phyloP scores from a whole-genome alignment of 2,888 invertebrate genomes.

The Acleris literana region DNA sequence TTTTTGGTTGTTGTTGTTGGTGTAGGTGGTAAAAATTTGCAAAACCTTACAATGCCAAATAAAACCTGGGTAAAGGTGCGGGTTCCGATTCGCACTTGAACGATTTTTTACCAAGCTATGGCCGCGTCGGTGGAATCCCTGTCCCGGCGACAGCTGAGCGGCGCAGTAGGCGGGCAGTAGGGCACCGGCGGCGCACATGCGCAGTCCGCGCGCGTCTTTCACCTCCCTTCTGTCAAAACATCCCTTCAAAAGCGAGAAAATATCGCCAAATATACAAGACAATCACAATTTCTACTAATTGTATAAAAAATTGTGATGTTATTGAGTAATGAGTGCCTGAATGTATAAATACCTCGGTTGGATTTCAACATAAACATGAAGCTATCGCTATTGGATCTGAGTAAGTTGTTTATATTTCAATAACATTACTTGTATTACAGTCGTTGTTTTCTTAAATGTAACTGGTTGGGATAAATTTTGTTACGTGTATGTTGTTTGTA shows the following conservation, averaged over 20 bases:
- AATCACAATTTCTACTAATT: background rate
- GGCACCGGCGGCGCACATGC: slow-evolving; percentile 15
- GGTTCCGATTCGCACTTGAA: background rate
- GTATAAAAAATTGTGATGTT: background rate
- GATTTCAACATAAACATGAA: slow-evolving; percentile 19
- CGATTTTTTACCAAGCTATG: background rate
- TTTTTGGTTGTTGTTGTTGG: too few species aligned
- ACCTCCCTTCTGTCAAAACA: slow-evolving; percentile 16
- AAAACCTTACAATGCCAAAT: too few species aligned
- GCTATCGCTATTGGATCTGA: slow-evolving; percentile 21
- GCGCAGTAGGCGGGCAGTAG: background rate
- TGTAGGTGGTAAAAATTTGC: too few species aligned
- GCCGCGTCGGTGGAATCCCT: background rate
- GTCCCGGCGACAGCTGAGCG: slow-evolving; percentile 6
- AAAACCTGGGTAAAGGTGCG: too few species aligned
- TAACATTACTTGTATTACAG: background rate
- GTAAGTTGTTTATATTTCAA: slow-evolving; percentile 23
- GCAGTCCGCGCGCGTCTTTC: slow-evolving; percentile 16
- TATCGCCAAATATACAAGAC: background rate
- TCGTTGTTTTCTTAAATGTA: background rate
- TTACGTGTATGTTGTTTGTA: too few species aligned
- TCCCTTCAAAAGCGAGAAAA: background rate
- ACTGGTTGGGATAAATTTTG: too few species aligned
- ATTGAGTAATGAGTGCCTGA: background rate
- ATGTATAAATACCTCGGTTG: slow-evolving; percentile 1